Evolutionary conservation across 2,113 vertebrate genomes (phyloP), one percentile per base, ranked within the genome.

Genomic region (Pseudopodoces humilis): DNA sequence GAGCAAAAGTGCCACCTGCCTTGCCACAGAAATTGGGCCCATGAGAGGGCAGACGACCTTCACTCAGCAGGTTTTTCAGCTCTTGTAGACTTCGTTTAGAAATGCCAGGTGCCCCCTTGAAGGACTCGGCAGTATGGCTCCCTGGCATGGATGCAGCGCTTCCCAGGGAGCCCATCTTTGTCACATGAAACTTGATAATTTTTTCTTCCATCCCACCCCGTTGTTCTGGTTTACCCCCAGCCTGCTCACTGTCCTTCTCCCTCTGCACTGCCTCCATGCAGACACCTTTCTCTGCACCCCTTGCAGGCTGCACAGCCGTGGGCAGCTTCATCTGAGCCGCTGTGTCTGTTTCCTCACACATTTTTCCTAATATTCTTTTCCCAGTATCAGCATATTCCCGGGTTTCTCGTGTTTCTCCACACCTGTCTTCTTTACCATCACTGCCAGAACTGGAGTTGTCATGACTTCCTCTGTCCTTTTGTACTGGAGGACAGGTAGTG

Each of bases 71-170:
- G 55, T 89, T 98, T 97, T 98, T 98, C 69, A 98, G 49, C 84
- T 98, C 98, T 62, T 98, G 97, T 64, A 98, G 77, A 50, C 98
- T 98, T 94, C 88, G 96, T 77, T 97, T 98, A 31, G 98, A 96
- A 81, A 98, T 60, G 8, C 70, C 97, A 43, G 80, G 35, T 31
- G 69, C 15, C n/a, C 58, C 55, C 9, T 30, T 6, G 30, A 95
- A 83, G 74, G 60, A 3, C 18, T 91, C 27, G 2, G 56, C 60
- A 37, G 31, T 8, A 10, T 1, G 0, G 9, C 46, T 83, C 41
- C 90, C 80, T 44, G 56, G 70, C 3, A 6, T 15, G 37, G 67
- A 28, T 64, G 46, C 25, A 33, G 44, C 6, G 41, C 63, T 39
- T 17, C 52, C 49, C 64, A 56, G 24, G 52, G 85, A 85, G 22